phyloP scores from a whole-genome alignment of 2,113 vertebrate genomes.

The Grus americana region DNA sequence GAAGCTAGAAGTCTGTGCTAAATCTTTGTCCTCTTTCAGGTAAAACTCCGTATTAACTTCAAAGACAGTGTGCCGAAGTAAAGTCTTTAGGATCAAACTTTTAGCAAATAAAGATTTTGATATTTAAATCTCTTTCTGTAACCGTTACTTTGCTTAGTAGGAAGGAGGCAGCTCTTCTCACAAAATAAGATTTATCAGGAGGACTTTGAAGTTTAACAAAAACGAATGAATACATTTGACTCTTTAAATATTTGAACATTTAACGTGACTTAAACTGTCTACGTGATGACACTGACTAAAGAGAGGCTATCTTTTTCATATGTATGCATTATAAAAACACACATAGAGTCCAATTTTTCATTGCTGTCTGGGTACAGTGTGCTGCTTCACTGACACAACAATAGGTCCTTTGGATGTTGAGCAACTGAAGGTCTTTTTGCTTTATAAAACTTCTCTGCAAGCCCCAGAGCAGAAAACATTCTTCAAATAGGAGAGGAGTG shows the following conservation, averaged over 20 bases:
- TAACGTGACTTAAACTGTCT: neutral
- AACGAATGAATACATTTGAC: neutral
- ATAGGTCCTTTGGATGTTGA: neutral
- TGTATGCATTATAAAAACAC: neutral
- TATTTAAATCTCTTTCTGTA: neutral
- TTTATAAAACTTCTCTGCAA: neutral
- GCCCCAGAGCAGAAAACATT: neutral
- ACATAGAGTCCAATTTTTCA: accelerated
- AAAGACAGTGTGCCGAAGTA: neutral
- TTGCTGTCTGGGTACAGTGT: neutral
- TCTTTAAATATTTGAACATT: neutral
- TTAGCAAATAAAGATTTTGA: neutral
- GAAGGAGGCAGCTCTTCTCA: neutral
- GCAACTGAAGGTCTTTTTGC: neutral
- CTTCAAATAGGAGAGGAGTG: neutral
- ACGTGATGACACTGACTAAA: neutral
- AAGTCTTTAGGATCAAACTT: neutral
- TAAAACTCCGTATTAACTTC: neutral
- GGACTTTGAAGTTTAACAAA: neutral
- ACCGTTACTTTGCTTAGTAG: neutral
- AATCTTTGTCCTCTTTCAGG: neutral
- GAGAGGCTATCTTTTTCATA: neutral
- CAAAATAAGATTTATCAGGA: neutral
- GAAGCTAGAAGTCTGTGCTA: neutral
- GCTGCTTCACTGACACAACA: neutral